Percentiles rank a stretch among this genome's conserved stretches.
Conservation (phyloP, 2,113 vertebrate species). For the Irena cyanogastra region DNA sequence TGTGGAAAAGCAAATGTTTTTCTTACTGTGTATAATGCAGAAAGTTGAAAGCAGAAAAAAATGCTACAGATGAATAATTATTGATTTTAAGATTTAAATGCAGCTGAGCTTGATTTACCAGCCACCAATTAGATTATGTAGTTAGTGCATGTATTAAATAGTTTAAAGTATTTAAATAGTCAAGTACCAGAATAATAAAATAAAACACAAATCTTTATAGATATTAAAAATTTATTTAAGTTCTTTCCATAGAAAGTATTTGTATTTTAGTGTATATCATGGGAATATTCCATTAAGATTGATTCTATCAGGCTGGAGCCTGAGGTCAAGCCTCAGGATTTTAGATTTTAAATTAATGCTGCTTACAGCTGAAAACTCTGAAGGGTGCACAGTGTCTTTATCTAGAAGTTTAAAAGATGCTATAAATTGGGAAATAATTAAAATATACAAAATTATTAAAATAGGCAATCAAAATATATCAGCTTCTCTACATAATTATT, state of each 20-base stretch:
- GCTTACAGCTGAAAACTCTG: background rate
- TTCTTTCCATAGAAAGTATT: background rate
- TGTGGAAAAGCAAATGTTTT: background rate
- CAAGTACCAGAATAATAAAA: background rate
- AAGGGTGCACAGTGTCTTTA: background rate
- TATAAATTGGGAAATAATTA: background rate
- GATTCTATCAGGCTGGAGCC: background rate
- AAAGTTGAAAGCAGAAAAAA: background rate
- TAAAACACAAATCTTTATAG: background rate
- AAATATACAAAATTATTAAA: background rate
- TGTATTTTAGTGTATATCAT: background rate
- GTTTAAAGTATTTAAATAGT: background rate
- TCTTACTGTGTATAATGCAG: background rate
- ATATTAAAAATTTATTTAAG: background rate
- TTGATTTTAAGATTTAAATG: background rate
- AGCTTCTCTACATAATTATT: background rate
- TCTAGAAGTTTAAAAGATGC: background rate
- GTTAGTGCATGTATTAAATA: background rate
- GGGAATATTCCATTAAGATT: background rate
- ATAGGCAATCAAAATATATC: background rate
- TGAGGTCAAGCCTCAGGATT: background rate
- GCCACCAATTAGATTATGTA: background rate
- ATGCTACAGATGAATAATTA: background rate
- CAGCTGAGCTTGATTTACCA: background rate
- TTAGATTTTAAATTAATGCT: background rate